A percentile compares a stretch with the other conserved stretches of the same genome.
Evolutionary conservation across 2,113 vertebrate species (phyloP).

Genomic region (Labeo rohita): DNA sequence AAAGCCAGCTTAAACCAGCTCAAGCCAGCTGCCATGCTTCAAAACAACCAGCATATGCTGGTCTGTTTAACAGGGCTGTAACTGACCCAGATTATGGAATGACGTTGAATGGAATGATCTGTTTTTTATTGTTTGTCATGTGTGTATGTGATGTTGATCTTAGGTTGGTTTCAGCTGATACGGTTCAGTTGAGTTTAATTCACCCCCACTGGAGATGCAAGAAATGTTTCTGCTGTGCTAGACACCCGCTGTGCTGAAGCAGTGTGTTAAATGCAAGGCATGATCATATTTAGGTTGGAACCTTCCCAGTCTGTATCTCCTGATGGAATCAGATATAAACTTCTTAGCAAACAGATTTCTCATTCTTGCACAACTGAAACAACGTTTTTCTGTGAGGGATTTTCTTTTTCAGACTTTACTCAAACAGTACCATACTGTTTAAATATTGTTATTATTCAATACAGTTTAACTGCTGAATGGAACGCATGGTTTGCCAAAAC

Average conservation of each 20-base stretch:
- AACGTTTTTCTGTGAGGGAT: not conserved
- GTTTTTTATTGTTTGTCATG: not conserved
- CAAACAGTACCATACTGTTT: not conserved
- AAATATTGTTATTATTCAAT: not conserved
- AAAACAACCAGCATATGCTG: no score
- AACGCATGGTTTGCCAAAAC: not conserved
- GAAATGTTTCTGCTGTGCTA: not conserved
- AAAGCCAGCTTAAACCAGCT: no score
- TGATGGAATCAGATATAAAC: slow-evolving; percentile 37
- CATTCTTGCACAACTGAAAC: slow-evolving; percentile 4
- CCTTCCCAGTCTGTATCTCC: slow-evolving; percentile 22
- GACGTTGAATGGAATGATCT: not conserved
- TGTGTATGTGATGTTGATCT: slow-evolving; percentile 15
- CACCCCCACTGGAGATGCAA: not conserved
- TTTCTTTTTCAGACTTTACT: not conserved
- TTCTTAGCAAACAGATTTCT: slow-evolving; percentile 7
- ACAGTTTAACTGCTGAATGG: not conserved
- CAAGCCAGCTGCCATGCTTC: no score
- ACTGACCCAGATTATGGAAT: not conserved
- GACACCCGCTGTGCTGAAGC: not conserved
- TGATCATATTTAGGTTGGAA: slow-evolving; percentile 21
- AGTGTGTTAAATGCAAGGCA: slow-evolving; percentile 10
- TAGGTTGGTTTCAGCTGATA: slow-evolving; percentile 20
- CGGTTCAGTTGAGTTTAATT: slow-evolving; percentile 1
- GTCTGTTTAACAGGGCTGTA: not conserved